These are phyloP conservation scores for Etheostoma cragini DNA, from an alignment of 2,113 vertebrate species.

Conservation along the genomic window DNA sequence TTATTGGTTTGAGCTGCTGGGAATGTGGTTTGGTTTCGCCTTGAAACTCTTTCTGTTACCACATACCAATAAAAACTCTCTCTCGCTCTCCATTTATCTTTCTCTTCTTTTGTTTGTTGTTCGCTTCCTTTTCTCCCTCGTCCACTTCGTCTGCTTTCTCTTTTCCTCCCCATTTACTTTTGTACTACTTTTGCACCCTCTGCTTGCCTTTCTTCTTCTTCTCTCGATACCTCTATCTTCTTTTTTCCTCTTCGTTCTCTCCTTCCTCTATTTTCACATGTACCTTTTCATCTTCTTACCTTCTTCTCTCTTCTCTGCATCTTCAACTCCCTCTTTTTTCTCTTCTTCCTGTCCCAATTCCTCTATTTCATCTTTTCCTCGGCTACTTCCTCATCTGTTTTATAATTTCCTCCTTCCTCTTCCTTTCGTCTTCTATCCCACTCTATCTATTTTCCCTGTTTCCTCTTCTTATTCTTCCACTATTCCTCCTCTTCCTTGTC, in stretches of 20 bases:
- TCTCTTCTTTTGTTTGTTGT: not conserved
- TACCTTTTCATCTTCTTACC: not conserved
- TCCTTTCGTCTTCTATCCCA: not conserved
- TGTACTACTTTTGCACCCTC: not conserved
- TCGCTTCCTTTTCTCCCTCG: not conserved
- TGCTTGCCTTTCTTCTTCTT: not conserved
- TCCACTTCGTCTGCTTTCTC: not conserved
- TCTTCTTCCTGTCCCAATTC: not conserved
- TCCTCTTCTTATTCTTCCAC: not conserved
- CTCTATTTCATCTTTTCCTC: not conserved
- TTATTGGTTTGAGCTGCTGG: constrained; percentile 54
- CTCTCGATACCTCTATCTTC: no score
- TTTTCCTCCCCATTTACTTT: no score
- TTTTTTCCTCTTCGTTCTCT: not conserved
- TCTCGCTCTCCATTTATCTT: not conserved
- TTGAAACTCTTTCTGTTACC: not conserved
- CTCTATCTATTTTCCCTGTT: not conserved
- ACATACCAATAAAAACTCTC: constrained; percentile 11
- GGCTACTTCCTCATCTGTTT: not conserved
- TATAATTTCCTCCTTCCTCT: not conserved
- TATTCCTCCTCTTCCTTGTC: not conserved
- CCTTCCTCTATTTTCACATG: not conserved
- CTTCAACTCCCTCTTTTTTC: not conserved
- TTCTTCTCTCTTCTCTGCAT: not conserved
- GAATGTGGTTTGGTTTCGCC: constrained; percentile 35